A percentile compares a stretch with the other conserved stretches of the same genome.
phyloP scores from a whole-genome alignment of 2,797 vertebrate genomes.

The Spinibarbus caldwelli region DNA sequence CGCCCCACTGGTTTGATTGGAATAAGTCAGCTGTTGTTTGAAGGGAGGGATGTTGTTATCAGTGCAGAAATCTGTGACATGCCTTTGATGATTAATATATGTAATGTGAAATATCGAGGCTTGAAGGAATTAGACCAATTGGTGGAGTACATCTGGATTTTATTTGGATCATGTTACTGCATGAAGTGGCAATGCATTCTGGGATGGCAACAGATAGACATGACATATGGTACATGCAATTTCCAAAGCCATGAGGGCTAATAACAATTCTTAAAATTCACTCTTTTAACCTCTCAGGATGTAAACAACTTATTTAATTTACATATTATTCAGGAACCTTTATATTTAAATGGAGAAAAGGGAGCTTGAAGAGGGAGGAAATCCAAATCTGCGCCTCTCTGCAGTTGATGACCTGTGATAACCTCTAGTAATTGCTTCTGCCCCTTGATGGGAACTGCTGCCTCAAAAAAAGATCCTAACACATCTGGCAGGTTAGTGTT shows the following conservation, averaged over 20 bases:
- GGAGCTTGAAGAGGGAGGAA: constrained; percentile 73
- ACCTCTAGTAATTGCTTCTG: constrained; percentile 91
- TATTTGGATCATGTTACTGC: constrained; percentile 78
- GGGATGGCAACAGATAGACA: constrained; percentile 73
- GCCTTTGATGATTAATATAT: constrained; percentile 77
- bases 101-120: constrained; percentile 77
- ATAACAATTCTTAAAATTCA: constrained; percentile 68
- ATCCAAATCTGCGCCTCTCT: constrained; percentile 82
- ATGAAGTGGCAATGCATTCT: constrained; percentile 74
- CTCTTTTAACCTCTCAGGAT: constrained; percentile 55
- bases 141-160: constrained; percentile 78
- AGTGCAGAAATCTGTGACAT: constrained; percentile 73
- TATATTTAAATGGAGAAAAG: constrained; percentile 78
- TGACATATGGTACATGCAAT: constrained; percentile 74
- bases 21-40: constrained; percentile 58
- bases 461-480: constrained; percentile 65
- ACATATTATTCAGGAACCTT: constrained; percentile 79
- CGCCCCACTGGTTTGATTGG: constrained; percentile 68
- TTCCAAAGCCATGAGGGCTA: constrained; percentile 66
- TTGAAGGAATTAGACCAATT: constrained; percentile 66
- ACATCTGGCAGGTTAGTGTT: constrained; percentile 89
- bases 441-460: constrained; percentile 85
- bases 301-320: constrained; percentile 46
- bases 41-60: constrained; percentile 74
- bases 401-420: constrained; percentile 94